Conservation (phyloP, 2,113 vertebrate genomes). For the Aplodontia rufa region DNA sequence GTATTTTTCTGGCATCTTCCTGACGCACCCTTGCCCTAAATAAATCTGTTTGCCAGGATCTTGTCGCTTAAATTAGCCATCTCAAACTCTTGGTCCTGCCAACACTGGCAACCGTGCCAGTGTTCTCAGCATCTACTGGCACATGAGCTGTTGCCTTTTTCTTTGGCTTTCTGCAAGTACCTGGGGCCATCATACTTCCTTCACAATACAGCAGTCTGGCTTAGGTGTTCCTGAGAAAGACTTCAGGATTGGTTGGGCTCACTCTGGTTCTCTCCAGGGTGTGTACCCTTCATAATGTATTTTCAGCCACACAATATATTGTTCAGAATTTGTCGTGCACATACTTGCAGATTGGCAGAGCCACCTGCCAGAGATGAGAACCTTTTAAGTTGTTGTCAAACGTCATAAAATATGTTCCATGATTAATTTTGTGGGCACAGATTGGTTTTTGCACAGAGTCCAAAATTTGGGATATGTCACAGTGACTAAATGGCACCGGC, state of each 20-base stretch:
- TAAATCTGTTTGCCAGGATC: constrained; percentile 80
- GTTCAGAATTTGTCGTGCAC: constrained; percentile 56
- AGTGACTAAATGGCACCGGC: constrained; percentile 75
- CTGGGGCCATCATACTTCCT: constrained; percentile 59
- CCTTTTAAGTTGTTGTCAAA: constrained; percentile 80
- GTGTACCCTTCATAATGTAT: constrained; percentile 59
- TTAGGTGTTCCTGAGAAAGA: constrained; percentile 22
- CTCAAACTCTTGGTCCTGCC: constrained; percentile 77
- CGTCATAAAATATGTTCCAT: constrained; percentile 74
- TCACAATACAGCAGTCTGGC: constrained; percentile 34
- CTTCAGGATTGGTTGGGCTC: constrained; percentile 38
- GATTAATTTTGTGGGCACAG: constrained; percentile 82
- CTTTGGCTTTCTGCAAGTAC: constrained; percentile 68
- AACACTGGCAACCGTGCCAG: constrained; percentile 66
- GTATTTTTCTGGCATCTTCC: constrained; percentile 76
- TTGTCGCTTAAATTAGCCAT: constrained; percentile 79
- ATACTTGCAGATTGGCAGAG: constrained; percentile 68
- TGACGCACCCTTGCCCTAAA: constrained; percentile 80
- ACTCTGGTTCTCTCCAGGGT: constrained; percentile 35
- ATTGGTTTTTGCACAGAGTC: constrained; percentile 77
- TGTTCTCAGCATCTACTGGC: constrained; percentile 77
- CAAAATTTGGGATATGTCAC: constrained; percentile 76
- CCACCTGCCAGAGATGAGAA: constrained; percentile 69
- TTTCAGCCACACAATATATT: constrained; percentile 52
- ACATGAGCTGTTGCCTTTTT: constrained; percentile 68